Conservation (phyloP, 2,888 invertebrate genomes). For the Xestia rhomboidea region DNA sequence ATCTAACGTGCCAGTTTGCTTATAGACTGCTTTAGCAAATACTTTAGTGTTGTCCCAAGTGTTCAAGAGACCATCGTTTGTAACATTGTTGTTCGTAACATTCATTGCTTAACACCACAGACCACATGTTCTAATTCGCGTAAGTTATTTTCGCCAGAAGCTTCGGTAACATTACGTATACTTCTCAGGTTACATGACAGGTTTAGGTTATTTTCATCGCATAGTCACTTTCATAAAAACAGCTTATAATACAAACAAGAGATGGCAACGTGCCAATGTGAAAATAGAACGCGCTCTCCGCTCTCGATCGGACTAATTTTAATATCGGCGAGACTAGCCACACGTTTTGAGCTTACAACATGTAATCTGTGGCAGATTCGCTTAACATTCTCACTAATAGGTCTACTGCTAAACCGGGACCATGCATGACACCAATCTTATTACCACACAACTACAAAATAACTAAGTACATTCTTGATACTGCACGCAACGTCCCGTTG, state of each 20-base stretch:
- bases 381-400: constrained; percentile 52
- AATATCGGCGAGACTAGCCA: constrained; percentile 83
- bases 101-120: constrained; percentile 63
- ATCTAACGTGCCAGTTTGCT: constrained; percentile 78
- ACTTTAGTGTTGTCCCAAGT: constrained; percentile 60
- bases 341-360: constrained; percentile 80
- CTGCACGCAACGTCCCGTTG: neutral
- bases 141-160: constrained; percentile 54
- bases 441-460: constrained; percentile 1
- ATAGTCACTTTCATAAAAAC: constrained; percentile 91
- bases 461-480: neutral
- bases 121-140: constrained; percentile 54
- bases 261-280: constrained; percentile 87
- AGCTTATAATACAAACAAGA: constrained; percentile 91
- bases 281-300: constrained; percentile 88
- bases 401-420: constrained; percentile 12
- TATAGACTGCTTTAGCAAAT: constrained; percentile 83
- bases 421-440: constrained; percentile 17
- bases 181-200: constrained; percentile 89
- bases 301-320: constrained; percentile 89
- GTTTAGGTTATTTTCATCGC: constrained; percentile 90
- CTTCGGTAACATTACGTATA: constrained; percentile 74
- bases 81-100: constrained; percentile 62
- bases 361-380: constrained; percentile 73
- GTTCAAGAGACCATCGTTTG: constrained; percentile 38